phyloP scores from a whole-genome alignment of 2,888 invertebrate species.

The Automeris io region DNA sequence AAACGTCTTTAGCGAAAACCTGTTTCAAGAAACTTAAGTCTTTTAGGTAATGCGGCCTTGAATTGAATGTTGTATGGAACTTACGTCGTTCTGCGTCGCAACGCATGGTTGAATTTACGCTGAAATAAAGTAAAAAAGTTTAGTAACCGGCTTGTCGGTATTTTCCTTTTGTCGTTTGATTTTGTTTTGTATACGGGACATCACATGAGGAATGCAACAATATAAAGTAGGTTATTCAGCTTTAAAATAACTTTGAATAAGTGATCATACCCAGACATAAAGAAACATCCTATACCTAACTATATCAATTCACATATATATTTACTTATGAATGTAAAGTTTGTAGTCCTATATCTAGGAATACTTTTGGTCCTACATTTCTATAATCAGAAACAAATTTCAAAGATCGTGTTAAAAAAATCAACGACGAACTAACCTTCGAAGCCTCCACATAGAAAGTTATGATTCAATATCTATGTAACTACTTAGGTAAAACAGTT shows the following conservation, averaged over 20 bases:
- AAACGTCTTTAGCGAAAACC: slow-evolving; percentile 74
- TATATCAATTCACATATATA: no score
- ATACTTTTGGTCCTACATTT: no score
- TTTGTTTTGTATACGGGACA: slow-evolving; percentile 69
- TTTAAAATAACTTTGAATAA: neutral
- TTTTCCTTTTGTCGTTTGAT: slow-evolving; percentile 72
- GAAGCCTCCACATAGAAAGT: no score
- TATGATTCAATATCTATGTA: no score
- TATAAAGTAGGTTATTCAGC: slow-evolving; percentile 45
- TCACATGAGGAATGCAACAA: slow-evolving; percentile 74
- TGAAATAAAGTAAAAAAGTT: slow-evolving; percentile 74
- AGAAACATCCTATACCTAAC: no score
- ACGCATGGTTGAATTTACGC: slow-evolving; percentile 35
- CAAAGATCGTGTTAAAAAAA: no score
- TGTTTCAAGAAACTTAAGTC: slow-evolving; percentile 74
- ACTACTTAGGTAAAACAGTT: no score
- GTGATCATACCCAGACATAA: no score
- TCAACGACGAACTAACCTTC: no score
- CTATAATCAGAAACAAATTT: no score
- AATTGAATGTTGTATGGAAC: slow-evolving; percentile 53
- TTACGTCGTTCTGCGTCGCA: slow-evolving; percentile 54
- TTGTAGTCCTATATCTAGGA: no score
- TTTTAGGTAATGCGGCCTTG: slow-evolving; percentile 66
- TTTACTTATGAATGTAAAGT: no score
- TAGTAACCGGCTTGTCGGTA: slow-evolving; percentile 73